These are phyloP conservation scores for Pao palembangensis DNA, from an alignment of 2,113 vertebrate genomes.

Conservation along the genomic window DNA sequence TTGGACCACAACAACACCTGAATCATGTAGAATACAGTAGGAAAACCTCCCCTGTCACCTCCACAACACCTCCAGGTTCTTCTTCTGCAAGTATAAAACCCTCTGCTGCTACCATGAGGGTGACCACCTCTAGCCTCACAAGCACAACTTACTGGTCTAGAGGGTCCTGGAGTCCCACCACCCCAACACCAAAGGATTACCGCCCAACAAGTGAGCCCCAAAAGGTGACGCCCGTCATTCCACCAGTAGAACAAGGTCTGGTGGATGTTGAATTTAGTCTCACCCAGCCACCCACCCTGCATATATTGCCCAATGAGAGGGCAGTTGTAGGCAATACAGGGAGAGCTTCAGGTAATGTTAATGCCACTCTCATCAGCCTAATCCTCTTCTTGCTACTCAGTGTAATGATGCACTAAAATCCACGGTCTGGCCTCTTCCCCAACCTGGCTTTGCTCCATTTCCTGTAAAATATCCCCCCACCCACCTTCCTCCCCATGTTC, in stretches of 20 bases:
- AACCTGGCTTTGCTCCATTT: slow-evolving; percentile 56
- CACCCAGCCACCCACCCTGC: slow-evolving; percentile 55
- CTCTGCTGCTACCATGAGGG: slow-evolving; percentile 2
- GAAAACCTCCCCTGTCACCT: slow-evolving; percentile 17
- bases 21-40: slow-evolving; percentile 54
- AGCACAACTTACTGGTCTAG: slow-evolving; percentile 36
- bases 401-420: slow-evolving; percentile 62
- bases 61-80: slow-evolving; percentile 24
- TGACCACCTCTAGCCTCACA: not conserved
- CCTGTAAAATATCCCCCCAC: slow-evolving; percentile 48
- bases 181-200: slow-evolving; percentile 29
- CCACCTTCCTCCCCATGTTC: slow-evolving; percentile 50
- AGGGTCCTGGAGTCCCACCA: slow-evolving; percentile 55
- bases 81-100: slow-evolving; percentile 19
- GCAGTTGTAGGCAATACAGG: slow-evolving; percentile 72
- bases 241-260: slow-evolving; percentile 69
- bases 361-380: slow-evolving; percentile 56
- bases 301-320: slow-evolving; percentile 75
- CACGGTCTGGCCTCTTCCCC: slow-evolving; percentile 50
- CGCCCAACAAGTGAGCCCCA: slow-evolving; percentile 16
- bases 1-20: slow-evolving; percentile 52
- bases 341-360: slow-evolving; percentile 69
- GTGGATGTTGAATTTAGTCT: slow-evolving; percentile 55
- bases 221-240: slow-evolving; percentile 47
- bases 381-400: slow-evolving; percentile 60